Conservation (phyloP, 1,140 invertebrate genomes). For the Hyphantria cunea region DNA sequence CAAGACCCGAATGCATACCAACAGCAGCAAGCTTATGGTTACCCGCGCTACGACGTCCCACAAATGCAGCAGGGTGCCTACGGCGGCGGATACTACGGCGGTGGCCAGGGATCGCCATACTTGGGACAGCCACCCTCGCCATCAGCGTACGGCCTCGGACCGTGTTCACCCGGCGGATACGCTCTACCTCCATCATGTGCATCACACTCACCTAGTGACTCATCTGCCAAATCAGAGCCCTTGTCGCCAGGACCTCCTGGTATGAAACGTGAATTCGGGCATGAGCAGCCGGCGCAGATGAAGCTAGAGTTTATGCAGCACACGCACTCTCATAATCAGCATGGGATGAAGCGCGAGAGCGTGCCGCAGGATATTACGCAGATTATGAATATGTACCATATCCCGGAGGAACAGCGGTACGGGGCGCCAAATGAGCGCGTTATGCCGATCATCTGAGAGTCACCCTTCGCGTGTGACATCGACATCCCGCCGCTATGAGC, state of each 20-base stretch:
- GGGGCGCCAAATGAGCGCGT: slow-evolving; percentile 76
- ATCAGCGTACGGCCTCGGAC: slow-evolving; percentile 84
- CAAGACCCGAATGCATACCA: slow-evolving; percentile 87
- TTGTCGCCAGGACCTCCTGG: slow-evolving; percentile 86
- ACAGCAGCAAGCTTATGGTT: slow-evolving; percentile 89
- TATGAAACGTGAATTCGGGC: slow-evolving; percentile 87
- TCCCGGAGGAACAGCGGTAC: slow-evolving; percentile 81
- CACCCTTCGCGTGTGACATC: slow-evolving; percentile 82
- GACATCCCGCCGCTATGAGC: slow-evolving; percentile 82
- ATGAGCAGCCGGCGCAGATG: slow-evolving; percentile 85
- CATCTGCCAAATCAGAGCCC: slow-evolving; percentile 92
- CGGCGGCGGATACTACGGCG: slow-evolving; percentile 92
- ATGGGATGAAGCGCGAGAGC: slow-evolving; percentile 87
- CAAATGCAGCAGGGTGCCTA: slow-evolving; percentile 91
- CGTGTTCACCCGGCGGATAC: slow-evolving; percentile 85
- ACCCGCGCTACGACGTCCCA: slow-evolving; percentile 91
- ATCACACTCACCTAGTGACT: slow-evolving; percentile 90
- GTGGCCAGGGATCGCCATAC: slow-evolving; percentile 84
- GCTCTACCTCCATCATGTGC: slow-evolving; percentile 85
- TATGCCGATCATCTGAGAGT: slow-evolving; percentile 81
- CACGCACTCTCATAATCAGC: slow-evolving; percentile 84
- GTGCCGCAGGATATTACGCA: slow-evolving; percentile 83
- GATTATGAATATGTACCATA: slow-evolving; percentile 85
- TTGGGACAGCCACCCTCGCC: slow-evolving; percentile 85
- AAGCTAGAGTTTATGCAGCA: slow-evolving; percentile 90